Percentiles rank a stretch among this genome's conserved stretches.
These are phyloP conservation scores for Portunus trituberculatus DNA, from an alignment of 1,140 invertebrate genomes.

Conservation along the genomic window DNA sequence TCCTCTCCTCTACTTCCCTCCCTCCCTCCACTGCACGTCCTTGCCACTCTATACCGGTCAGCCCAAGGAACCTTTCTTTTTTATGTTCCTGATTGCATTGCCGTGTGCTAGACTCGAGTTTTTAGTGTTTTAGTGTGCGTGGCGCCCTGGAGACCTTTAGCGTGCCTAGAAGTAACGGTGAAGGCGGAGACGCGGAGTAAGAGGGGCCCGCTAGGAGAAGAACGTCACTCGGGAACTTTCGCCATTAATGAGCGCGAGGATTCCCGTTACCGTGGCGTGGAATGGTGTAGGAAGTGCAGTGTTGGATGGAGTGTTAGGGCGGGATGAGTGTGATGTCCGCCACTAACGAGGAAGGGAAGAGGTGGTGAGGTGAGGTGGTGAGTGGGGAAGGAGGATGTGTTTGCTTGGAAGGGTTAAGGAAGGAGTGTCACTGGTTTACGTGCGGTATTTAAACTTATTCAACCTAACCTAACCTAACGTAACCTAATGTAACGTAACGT, in stretches of 20 bases:
- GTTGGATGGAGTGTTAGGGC: background rate
- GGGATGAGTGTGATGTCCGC: background rate
- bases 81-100: background rate
- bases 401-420: background rate
- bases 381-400: background rate
- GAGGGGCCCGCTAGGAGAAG: background rate
- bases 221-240: background rate
- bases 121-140: background rate
- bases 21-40: background rate
- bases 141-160: background rate
- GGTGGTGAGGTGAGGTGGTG: background rate
- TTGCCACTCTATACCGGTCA: background rate
- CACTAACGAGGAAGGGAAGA: background rate
- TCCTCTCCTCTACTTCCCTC: background rate
- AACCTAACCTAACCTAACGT: too few species aligned
- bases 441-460: too few species aligned
- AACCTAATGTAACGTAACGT: too few species aligned
- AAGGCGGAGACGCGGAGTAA: background rate
- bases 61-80: background rate
- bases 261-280: background rate
- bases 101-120: background rate
- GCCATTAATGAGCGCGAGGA: background rate
- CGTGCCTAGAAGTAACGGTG: background rate
- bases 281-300: background rate
- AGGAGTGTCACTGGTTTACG: too few species aligned